Evolutionary conservation across 2,113 vertebrate genomes (phyloP), one percentile per base, ranked within the genome.

Genomic region (Silurus asotus): DNA sequence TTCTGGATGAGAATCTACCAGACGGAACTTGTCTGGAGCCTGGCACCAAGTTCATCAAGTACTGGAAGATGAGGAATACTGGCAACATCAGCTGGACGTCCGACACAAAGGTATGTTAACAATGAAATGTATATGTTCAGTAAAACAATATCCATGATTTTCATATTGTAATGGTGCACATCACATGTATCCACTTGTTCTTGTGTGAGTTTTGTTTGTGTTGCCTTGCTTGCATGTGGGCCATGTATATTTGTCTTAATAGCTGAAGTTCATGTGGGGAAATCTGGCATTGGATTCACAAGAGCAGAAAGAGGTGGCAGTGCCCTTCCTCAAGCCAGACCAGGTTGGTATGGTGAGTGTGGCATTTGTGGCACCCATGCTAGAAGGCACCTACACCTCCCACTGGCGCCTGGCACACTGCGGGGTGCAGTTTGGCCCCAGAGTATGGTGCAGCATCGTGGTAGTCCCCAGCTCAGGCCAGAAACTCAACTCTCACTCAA

Each of bases 241-340:
- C 82, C 91, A 87, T 93, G 90, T 93, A 88, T 91, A 89, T 92
- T 86, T 88, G 88, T 93, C 89, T 86, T 85, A 85, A 10, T 74
- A 99, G 98, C 94, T 99, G 91, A 97, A 97, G 91, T 97, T 99
- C 89, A 98, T 99, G 97, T 99, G 98, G 98, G 98, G 98, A 76
- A 99, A 99, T 91, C 94, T 99, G 89, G 95, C 95, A 6, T 93
- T 98, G 94, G 96, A 96, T 37, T 96, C 96, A 78, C 89, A 95
- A 65, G 96, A 96, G 87, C 96, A 94, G 87, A 96, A 96, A 82
- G 96, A 98, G 89, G 96, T 98, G 90, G 90, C 95, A 8, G 97
- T 97, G 87, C 98, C 98, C 75, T 93, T 94, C 90, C 94, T 99
- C 89, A 96, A 96, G 84, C 96, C 97, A 0, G 97, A 97, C 84